Percentiles rank a stretch among this genome's conserved stretches.
Conservation (phyloP, 35 echinoderm and acorn worm genomes). For the Holothuria glaberrima region DNA sequence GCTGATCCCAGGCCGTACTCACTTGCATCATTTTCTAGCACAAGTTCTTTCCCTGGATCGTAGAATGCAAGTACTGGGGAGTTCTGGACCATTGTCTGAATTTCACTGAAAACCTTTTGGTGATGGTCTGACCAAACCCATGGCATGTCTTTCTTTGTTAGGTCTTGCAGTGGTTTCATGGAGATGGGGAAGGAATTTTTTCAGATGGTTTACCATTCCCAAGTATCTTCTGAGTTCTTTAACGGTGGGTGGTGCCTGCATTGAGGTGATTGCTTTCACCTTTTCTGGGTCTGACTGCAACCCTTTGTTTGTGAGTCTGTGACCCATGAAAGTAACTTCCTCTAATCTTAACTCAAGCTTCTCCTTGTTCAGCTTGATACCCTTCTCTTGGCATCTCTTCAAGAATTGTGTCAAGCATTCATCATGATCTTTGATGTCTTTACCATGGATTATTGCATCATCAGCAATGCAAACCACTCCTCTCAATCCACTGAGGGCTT, state of each 20-base stretch:
- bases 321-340: slow-evolving; percentile 45
- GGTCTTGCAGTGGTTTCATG: slow-evolving; percentile 30
- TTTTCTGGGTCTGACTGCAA: slow-evolving; percentile 44
- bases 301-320: slow-evolving; percentile 28
- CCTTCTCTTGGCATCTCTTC: slow-evolving; percentile 33
- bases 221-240: slow-evolving; percentile 51
- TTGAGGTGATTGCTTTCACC: slow-evolving; percentile 10
- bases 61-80: slow-evolving; percentile 56
- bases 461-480: slow-evolving; percentile 66
- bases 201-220: slow-evolving; percentile 51
- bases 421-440: slow-evolving; percentile 27
- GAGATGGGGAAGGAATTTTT: slow-evolving; percentile 56
- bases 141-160: neutral
- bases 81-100: neutral
- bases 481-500: slow-evolving; percentile 57
- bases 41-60: slow-evolving; percentile 52
- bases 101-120: slow-evolving; percentile 32
- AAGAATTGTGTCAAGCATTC: slow-evolving; percentile 33
- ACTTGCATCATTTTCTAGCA: slow-evolving; percentile 61
- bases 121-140: slow-evolving; percentile 30
- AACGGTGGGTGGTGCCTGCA: neutral
- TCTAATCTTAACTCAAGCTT: slow-evolving; percentile 23
- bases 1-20: slow-evolving; percentile 59
- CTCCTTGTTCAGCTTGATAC: slow-evolving; percentile 30
- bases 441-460: slow-evolving; percentile 65